Percentiles rank a stretch among this genome's conserved stretches.
phyloP scores from a whole-genome alignment of 2,888 invertebrate species.

The Dusona sp. region DNA sequence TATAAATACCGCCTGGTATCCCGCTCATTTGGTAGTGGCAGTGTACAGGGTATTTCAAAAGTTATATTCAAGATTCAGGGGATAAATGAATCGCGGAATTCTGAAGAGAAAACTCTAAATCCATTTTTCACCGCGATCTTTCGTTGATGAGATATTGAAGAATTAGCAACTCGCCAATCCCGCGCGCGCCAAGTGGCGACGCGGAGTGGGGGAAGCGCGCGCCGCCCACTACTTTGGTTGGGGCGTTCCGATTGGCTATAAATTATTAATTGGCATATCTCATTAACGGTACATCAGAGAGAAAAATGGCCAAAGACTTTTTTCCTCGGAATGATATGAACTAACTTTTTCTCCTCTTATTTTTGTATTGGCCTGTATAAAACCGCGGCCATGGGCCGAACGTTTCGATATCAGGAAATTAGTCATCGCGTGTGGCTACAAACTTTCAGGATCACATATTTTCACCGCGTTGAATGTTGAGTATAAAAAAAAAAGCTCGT shows the following conservation, averaged over 20 bases:
- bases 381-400: conserved; percentile 45
- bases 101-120: background rate
- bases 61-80: background rate
- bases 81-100: background rate
- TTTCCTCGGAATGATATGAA: background rate
- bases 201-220: background rate
- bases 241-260: background rate
- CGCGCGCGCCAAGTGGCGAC: background rate
- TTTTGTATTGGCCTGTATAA: background rate
- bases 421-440: conserved; percentile 59
- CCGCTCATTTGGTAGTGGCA: background rate
- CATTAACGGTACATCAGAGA: background rate
- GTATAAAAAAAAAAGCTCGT: conserved; percentile 22
- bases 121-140: background rate
- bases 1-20: conserved; percentile 27
- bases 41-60: background rate
- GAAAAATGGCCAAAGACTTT: background rate
- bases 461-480: conserved; percentile 8
- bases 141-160: background rate
- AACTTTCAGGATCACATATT: conserved; percentile 42
- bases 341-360: background rate
- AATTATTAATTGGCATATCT: background rate
- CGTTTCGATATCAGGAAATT: conserved; percentile 67
- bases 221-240: too few species aligned
- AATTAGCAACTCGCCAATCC: background rate